A percentile compares a stretch with the other conserved stretches of the same genome.
phyloP scores from a whole-genome alignment of 2,888 invertebrate species.

The Caenorhabditis doughertyi region DNA sequence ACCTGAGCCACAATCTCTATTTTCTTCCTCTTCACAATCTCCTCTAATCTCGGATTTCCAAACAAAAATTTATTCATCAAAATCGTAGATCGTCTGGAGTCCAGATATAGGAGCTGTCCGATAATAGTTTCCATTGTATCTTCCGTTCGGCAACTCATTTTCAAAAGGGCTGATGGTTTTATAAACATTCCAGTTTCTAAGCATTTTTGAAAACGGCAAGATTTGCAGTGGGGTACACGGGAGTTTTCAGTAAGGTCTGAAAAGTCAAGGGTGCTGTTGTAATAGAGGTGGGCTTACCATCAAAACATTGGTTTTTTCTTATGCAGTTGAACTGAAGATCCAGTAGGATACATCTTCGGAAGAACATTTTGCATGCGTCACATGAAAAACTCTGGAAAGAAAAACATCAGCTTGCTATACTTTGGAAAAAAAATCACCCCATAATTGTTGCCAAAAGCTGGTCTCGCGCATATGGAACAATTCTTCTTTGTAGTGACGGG shows the following conservation, averaged over 20 bases:
- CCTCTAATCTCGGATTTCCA: conserved; percentile 15
- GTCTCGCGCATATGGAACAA: conserved; percentile 6
- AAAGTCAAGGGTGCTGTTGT: background rate
- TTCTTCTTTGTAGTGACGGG: background rate
- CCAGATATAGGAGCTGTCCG: conserved; percentile 10
- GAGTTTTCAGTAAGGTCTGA: background rate
- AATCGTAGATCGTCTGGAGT: conserved; percentile 9
- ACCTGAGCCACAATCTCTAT: conserved; percentile 14
- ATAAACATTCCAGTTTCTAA: conserved; percentile 34
- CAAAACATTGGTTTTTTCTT: background rate
- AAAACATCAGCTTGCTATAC: background rate
- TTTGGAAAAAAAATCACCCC: background rate
- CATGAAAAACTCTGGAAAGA: conserved; percentile 24
- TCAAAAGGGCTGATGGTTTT: conserved; percentile 2
- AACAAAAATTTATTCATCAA: conserved; percentile 17
- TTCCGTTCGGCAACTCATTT: background rate
- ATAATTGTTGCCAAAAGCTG: conserved; percentile 19
- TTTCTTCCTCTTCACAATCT: background rate
- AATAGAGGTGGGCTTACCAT: background rate
- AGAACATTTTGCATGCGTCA: conserved; percentile 33
- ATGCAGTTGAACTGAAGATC: conserved; percentile 13
- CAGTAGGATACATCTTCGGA: conserved; percentile 2
- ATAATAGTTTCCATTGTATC: background rate
- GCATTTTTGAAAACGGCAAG: conserved; percentile 28
- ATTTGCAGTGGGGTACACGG: conserved; percentile 11